A percentile compares a stretch with the other conserved stretches of the same genome.
Evolutionary conservation across 2,113 vertebrate species (phyloP).

Genomic region (Plotosus lineatus): DNA sequence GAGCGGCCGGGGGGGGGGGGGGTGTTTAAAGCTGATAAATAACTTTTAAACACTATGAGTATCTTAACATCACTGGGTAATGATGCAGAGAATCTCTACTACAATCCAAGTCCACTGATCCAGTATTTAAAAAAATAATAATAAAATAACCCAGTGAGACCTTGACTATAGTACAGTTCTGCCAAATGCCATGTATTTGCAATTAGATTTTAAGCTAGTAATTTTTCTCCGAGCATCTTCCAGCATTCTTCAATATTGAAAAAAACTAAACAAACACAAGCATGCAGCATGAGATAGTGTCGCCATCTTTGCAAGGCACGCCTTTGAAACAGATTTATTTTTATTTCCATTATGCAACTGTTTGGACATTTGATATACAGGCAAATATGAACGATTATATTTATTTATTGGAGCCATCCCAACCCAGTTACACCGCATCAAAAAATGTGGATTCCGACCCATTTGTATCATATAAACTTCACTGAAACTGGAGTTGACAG

Average conservation of each 20-base stretch:
- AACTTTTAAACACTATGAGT: neutral
- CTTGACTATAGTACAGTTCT: no score
- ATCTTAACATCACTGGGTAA: neutral
- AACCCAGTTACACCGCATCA: neutral
- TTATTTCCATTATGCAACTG: neutral
- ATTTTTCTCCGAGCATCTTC: no score
- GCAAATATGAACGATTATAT: neutral
- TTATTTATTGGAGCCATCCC: neutral
- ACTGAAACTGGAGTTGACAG: neutral
- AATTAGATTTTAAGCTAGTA: no score
- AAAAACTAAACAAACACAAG: no score
- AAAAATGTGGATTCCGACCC: neutral
- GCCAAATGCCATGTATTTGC: no score
- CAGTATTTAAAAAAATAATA: no score
- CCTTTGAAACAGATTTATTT: neutral
- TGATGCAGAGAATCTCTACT: neutral
- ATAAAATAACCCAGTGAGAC: no score
- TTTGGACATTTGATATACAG: neutral
- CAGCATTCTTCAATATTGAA: no score
- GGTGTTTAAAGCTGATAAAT: neutral
- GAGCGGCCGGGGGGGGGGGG: neutral
- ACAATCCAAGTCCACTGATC: neutral
- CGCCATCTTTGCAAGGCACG: neutral
- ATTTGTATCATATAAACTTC: neutral
- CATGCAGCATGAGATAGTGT: no score